Percentiles rank a stretch among this genome's conserved stretches.
Conservation (phyloP, 2,888 invertebrate species). For the Baronia brevicornis region DNA sequence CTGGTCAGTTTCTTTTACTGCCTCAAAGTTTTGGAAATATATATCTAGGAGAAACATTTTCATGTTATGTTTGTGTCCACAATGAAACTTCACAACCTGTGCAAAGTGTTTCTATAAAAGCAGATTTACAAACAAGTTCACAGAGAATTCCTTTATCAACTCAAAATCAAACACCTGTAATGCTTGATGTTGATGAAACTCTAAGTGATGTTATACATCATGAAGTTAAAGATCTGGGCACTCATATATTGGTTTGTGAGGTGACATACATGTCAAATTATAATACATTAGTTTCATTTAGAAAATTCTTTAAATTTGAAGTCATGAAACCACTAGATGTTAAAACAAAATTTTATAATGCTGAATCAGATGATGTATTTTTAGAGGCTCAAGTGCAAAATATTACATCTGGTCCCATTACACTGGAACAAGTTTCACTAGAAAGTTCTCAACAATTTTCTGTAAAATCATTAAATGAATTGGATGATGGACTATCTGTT, state of each 20-base stretch:
- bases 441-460: constrained; percentile 94
- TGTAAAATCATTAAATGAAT: constrained; percentile 84
- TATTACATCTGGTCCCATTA: constrained; percentile 93
- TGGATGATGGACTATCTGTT: constrained; percentile 80
- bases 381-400: constrained; percentile 89
- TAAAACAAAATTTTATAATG: constrained; percentile 98
- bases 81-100: constrained; percentile 93
- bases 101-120: constrained; percentile 89
- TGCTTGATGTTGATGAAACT: constrained; percentile 85
- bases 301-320: constrained; percentile 98
- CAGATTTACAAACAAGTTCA: constrained; percentile 94
- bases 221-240: constrained; percentile 99
- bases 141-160: constrained; percentile 90
- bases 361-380: constrained; percentile 86
- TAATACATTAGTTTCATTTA: constrained; percentile 87
- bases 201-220: constrained; percentile 97
- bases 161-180: constrained; percentile 77
- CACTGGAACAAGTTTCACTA: constrained; percentile 93
- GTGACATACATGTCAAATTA: constrained; percentile 90
- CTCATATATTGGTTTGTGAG: constrained; percentile 97
- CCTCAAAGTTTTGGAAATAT: constrained; percentile 99
- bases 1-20: constrained; percentile 92
- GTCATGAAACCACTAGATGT: constrained; percentile 98
- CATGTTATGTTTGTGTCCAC: constrained; percentile 97
- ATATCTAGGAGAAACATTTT: constrained; percentile 98